Evolutionary conservation across 53 echinoderm and acorn worm genomes (phyloP).

Genomic region (Stichopus horrens): DNA sequence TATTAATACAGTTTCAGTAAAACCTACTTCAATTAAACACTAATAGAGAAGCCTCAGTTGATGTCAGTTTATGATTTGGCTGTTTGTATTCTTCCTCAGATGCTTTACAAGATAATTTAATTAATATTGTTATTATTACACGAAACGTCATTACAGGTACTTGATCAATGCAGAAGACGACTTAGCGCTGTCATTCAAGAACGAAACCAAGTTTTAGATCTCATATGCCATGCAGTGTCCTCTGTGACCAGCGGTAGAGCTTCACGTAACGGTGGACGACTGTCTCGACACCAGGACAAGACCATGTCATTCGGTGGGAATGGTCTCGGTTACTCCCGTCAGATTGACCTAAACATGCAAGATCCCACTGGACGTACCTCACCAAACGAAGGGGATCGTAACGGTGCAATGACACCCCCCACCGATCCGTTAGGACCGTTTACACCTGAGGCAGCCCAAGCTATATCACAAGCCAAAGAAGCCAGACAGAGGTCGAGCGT

Average conservation of each 20-base stretch:
- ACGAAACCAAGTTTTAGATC: conserved; percentile 95
- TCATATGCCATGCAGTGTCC: conserved; percentile 96
- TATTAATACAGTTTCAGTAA: neutral
- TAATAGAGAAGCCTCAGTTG: neutral
- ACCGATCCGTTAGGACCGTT: conserved; percentile 89
- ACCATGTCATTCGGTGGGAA: conserved; percentile 75
- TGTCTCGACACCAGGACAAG: conserved; percentile 74
- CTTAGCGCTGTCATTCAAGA: conserved; percentile 97
- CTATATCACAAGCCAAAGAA: conserved; percentile 92
- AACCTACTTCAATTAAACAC: neutral
- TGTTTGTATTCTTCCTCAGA: too few species aligned
- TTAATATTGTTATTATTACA: too few species aligned
- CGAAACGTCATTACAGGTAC: conserved; percentile 50
- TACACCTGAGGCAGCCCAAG: conserved; percentile 90
- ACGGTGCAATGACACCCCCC: conserved; percentile 52
- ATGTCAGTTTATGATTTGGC: neutral
- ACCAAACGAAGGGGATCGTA: conserved; percentile 23
- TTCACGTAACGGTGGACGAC: conserved; percentile 77
- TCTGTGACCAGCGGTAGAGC: conserved; percentile 90
- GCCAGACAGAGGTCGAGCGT: conserved; percentile 80
- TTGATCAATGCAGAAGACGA: conserved; percentile 86
- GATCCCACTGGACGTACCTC: conserved; percentile 41
- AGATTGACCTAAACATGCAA: conserved; percentile 78
- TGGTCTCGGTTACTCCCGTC: conserved; percentile 85
- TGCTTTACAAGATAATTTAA: too few species aligned